Conservation (phyloP, 2,888 invertebrate genomes). For the Tachina fera region DNA sequence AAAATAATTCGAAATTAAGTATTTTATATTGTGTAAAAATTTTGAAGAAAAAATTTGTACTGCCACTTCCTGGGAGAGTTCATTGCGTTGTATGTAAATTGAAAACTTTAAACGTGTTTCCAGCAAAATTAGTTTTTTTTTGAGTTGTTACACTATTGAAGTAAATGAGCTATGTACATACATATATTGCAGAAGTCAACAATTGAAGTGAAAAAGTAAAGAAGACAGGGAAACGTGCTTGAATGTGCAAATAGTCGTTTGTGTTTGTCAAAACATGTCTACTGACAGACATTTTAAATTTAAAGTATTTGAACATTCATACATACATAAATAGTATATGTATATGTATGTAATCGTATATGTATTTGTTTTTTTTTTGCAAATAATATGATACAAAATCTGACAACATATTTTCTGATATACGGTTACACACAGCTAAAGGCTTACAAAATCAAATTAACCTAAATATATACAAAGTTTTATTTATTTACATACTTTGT, state of each 20-base stretch:
- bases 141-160: too few species aligned
- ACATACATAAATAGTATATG: too few species aligned
- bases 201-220: conserved; percentile 2
- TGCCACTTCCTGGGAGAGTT: too few species aligned
- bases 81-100: too few species aligned
- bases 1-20: too few species aligned
- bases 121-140: too few species aligned
- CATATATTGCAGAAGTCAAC: not conserved
- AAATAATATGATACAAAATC: not conserved
- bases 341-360: too few species aligned
- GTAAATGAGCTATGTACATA: not conserved
- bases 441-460: not conserved
- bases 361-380: not conserved
- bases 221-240: not conserved
- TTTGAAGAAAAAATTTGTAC: too few species aligned
- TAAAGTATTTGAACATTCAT: not conserved
- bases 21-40: too few species aligned
- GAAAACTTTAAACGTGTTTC: too few species aligned
- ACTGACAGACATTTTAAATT: not conserved
- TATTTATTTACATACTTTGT: not conserved
- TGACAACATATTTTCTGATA: not conserved
- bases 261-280: not conserved
- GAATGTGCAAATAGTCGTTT: not conserved
- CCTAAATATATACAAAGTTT: not conserved
- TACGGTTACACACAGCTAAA: not conserved